Conservation (phyloP, 2,797 vertebrate species). For the Onychomys arenicola region DNA sequence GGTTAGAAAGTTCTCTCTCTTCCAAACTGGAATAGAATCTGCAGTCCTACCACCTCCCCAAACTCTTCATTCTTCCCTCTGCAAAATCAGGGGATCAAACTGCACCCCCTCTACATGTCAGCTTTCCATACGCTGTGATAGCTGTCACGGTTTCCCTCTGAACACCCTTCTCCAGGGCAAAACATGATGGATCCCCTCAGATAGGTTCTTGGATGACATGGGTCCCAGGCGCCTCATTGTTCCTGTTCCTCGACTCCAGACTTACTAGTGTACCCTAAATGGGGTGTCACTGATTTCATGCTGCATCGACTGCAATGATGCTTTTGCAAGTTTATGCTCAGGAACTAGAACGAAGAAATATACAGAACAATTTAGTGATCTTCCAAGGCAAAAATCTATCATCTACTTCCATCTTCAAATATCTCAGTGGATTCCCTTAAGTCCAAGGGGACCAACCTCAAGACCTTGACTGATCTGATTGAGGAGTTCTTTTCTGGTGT, state of each 20-base stretch:
- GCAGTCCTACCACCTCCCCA: background rate
- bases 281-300: constrained; percentile 42
- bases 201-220: constrained; percentile 38
- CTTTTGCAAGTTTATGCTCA: constrained; percentile 2
- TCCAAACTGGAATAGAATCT: constrained; percentile 47
- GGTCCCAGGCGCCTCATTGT: constrained; percentile 62
- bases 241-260: constrained; percentile 44
- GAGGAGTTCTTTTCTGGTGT: background rate
- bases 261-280: constrained; percentile 20
- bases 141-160: constrained; percentile 20
- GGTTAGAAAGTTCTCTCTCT: background rate
- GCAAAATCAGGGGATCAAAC: background rate
- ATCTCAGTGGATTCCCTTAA: background rate
- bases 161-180: constrained; percentile 30
- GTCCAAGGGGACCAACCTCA: background rate
- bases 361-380: background rate
- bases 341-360: constrained; percentile 25
- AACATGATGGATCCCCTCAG: constrained; percentile 48
- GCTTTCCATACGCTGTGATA: background rate
- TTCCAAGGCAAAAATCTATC: constrained; percentile 56
- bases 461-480: background rate
- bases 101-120: background rate
- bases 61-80: background rate
- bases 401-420: constrained; percentile 24
- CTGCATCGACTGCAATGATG: background rate